Percentiles rank a stretch among this genome's conserved stretches.
These are phyloP conservation scores for Abrostola triplasia DNA, from an alignment of 2,888 invertebrate species.

Conservation along the genomic window DNA sequence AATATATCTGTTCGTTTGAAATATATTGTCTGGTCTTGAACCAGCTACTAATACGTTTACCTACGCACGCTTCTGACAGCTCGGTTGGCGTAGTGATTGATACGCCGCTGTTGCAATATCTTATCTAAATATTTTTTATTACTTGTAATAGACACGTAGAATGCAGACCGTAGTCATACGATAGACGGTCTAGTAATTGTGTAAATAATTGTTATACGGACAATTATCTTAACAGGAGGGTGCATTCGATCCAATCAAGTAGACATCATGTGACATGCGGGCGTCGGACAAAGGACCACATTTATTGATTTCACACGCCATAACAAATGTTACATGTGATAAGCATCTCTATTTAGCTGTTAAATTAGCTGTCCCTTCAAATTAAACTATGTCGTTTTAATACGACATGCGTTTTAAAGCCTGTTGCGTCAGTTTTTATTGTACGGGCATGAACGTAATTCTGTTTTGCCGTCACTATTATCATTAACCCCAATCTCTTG, in stretches of 20 bases:
- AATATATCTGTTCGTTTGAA: conserved; percentile 76
- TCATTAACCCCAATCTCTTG: conserved; percentile 45
- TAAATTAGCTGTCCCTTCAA: conserved; percentile 60
- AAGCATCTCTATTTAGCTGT: conserved; percentile 71
- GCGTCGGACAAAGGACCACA: conserved; percentile 71
- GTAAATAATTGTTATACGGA: conserved; percentile 58
- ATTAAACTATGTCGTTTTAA: conserved; percentile 44
- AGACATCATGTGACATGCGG: conserved; percentile 74
- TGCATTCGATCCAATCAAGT: conserved; percentile 65
- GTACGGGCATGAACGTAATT: conserved; percentile 26
- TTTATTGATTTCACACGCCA: conserved; percentile 76
- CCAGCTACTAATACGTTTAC: conserved; percentile 64
- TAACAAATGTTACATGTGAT: conserved; percentile 68
- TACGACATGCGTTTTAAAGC: conserved; percentile 45
- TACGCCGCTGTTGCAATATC: conserved; percentile 43
- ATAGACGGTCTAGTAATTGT: conserved; percentile 24
- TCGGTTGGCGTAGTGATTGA: conserved; percentile 61
- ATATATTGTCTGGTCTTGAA: conserved; percentile 68
- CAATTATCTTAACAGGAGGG: conserved; percentile 67
- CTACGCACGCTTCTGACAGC: conserved; percentile 64
- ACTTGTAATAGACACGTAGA: conserved; percentile 30
- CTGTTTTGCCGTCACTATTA: conserved; percentile 26
- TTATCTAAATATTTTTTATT: conserved; percentile 49
- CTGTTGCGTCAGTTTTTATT: conserved; percentile 34
- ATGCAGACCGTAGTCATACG: conserved; percentile 19